Percentiles rank a stretch among this genome's conserved stretches.
phyloP scores from a whole-genome alignment of 1,140 invertebrate genomes.

The Gryon sp. region DNA sequence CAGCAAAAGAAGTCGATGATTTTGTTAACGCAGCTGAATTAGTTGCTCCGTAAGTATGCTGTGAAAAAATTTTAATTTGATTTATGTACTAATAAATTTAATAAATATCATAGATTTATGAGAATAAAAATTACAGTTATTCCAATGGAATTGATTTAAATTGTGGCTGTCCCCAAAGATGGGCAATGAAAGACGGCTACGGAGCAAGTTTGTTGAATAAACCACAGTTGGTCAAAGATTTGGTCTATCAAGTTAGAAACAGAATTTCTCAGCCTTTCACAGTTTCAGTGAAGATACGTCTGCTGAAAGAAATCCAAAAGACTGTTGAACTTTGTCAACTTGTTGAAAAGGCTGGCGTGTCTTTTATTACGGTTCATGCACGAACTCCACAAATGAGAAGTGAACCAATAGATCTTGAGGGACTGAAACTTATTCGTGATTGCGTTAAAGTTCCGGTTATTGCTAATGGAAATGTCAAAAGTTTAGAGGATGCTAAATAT shows the following conservation, averaged over 20 bases:
- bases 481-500: conserved; percentile 84
- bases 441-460: conserved; percentile 89
- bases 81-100: too few relatives aligned
- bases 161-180: conserved; percentile 97
- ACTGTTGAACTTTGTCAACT: conserved; percentile 88
- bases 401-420: conserved; percentile 87
- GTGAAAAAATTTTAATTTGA: neutral
- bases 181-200: conserved; percentile 95
- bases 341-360: conserved; percentile 90
- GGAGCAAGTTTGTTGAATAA: conserved; percentile 91
- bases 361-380: conserved; percentile 94
- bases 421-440: conserved; percentile 87
- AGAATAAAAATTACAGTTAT: conserved; percentile 81
- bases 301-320: conserved; percentile 82
- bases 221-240: conserved; percentile 90
- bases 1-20: conserved; percentile 90
- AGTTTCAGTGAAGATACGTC: conserved; percentile 95
- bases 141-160: conserved; percentile 96
- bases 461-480: conserved; percentile 94
- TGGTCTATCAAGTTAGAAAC: conserved; percentile 88
- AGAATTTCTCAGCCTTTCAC: conserved; percentile 88
- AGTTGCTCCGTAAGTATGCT: conserved; percentile 85
- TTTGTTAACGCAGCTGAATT: conserved; percentile 92
- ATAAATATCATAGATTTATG: too few relatives aligned
- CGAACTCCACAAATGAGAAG: conserved; percentile 91